Evolutionary conservation across 2,113 vertebrate species (phyloP), one percentile per base, ranked within the genome.

Genomic region (Brachyhypopomus gauderio): DNA sequence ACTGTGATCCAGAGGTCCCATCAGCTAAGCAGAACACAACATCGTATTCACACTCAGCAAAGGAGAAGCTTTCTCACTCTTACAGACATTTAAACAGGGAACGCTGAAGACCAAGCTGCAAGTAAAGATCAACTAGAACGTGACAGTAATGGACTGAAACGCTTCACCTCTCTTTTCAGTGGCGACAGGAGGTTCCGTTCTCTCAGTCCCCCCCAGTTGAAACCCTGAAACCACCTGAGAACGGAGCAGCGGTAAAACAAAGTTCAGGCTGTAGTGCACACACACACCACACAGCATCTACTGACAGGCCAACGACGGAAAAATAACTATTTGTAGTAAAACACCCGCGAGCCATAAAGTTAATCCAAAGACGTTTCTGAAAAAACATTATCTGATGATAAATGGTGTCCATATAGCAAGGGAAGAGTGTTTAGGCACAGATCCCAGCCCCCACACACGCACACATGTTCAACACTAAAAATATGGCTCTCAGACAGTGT

Each of bases 221-320:
- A 94, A 20, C 93, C 93, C 82, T 93, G 93, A 85, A 94, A 95
- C 94, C 93, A 94, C 78, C 94, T 95, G 41, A 5, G 79, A 74
- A 59, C 72, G 66, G 27, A 52, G 1, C 45, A 59, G 52, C 6
- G 30, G 16, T 62, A 2, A 70, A 72, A 30, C 30, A 30, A 73
- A 20, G 9, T 52, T 52, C 59, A 75, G 56, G 30, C 5, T 66
- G n/a, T n/a, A 69, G 1, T 34, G 27, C 17, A 25, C 19, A 30
- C 19, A 30, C 30, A 72, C 77, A 71, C 3, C 34, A 8, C 34
- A 14, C 17, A 55, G 7, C 16, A 41, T 12, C 7, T 77, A n/a
- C 27, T 34, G 34, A 63, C 6, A 63, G 23, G 12, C 62, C 23
- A 27, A 30, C 17, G 3, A 64, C 12, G 2, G 25, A 64, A 27